Evolutionary conservation across 2,888 invertebrate genomes (phyloP).

Genomic region (Ellobium chinense): DNA sequence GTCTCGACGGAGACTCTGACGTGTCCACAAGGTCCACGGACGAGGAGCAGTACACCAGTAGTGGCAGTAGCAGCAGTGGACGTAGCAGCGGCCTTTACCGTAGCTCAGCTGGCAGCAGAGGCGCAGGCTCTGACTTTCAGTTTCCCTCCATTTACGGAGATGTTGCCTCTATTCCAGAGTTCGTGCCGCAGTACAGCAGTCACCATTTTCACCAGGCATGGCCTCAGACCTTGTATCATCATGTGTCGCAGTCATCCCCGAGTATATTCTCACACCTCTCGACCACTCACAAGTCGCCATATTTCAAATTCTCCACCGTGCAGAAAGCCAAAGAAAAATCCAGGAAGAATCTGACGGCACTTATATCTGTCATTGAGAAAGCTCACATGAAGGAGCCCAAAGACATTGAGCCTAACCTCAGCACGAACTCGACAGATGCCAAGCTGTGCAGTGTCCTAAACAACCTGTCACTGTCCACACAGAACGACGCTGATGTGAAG

Average conservation of each 20-base stretch:
- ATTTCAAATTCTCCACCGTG: not conserved
- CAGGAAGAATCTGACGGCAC: slow-evolving; percentile 74
- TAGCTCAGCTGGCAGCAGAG: not conserved
- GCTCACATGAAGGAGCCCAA: slow-evolving; percentile 68
- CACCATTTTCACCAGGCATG: slow-evolving; percentile 40
- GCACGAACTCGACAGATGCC: slow-evolving; percentile 40
- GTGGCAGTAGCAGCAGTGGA: slow-evolving; percentile 19
- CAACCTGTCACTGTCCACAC: slow-evolving; percentile 62
- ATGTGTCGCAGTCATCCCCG: not conserved
- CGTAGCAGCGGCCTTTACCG: not conserved
- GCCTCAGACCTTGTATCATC: slow-evolving; percentile 25
- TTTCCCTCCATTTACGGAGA: slow-evolving; percentile 40
- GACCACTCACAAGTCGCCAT: slow-evolving; percentile 12
- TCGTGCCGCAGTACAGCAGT: slow-evolving; percentile 41
- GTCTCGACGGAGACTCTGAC: slow-evolving; percentile 55
- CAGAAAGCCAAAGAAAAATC: slow-evolving; percentile 60
- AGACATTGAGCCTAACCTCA: slow-evolving; percentile 54
- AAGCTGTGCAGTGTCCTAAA: slow-evolving; percentile 61
- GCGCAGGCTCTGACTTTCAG: not conserved
- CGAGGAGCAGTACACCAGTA: slow-evolving; percentile 47
- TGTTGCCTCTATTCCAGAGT: slow-evolving; percentile 51
- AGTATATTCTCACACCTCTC: not conserved
- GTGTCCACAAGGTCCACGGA: slow-evolving; percentile 52
- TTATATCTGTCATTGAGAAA: slow-evolving; percentile 75
- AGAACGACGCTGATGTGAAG: slow-evolving; percentile 53